Conservation (phyloP, 2,113 vertebrate genomes). For the Saimiri boliviensis region DNA sequence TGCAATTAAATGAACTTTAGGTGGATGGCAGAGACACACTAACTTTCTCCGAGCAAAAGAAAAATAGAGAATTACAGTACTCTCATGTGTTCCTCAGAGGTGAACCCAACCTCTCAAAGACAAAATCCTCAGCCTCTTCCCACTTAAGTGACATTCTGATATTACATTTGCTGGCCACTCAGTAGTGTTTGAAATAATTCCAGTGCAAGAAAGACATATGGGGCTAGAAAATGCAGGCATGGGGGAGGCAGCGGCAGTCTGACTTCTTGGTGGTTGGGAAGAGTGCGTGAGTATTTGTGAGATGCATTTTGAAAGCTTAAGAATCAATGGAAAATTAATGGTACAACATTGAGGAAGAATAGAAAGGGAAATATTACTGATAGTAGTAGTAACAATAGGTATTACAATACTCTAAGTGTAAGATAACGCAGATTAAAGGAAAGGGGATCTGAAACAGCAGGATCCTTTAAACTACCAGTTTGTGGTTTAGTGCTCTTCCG, state of each 20-base stretch:
- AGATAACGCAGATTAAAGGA: background rate
- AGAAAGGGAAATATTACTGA: background rate
- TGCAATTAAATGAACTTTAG: background rate
- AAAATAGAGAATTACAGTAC: background rate
- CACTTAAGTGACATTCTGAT: background rate
- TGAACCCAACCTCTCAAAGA: background rate
- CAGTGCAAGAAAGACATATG: background rate
- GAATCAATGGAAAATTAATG: background rate
- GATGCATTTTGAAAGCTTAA: background rate
- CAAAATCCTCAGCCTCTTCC: background rate
- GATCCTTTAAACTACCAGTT: background rate
- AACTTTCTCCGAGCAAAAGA: background rate
- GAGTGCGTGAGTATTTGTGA: no score
- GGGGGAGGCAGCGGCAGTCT: accelerated
- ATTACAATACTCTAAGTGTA: background rate
- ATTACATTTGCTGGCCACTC: background rate
- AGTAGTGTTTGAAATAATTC: background rate
- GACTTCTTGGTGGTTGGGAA: background rate
- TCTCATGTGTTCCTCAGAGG: background rate
- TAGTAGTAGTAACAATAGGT: background rate
- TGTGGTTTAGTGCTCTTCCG: no score
- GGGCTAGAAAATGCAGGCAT: background rate
- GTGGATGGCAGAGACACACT: background rate
- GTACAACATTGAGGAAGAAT: background rate
- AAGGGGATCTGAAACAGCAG: background rate